Conservation (phyloP, 2,797 vertebrate species). For the Periparus ater region DNA sequence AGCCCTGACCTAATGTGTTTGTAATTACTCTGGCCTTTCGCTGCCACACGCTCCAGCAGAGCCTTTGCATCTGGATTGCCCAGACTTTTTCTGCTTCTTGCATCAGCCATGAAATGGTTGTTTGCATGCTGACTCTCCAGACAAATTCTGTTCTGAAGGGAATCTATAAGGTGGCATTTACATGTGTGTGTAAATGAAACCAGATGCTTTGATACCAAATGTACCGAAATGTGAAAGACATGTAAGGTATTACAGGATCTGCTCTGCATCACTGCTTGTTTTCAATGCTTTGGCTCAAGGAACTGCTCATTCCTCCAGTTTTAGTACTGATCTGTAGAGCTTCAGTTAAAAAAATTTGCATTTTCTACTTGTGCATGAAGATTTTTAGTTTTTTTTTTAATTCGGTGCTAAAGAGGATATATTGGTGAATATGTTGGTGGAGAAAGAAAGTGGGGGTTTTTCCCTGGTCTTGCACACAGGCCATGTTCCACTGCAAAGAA, state of each 20-base stretch:
- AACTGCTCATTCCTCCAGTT: not conserved
- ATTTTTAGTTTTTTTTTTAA: not conserved
- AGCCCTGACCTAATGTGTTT: not conserved
- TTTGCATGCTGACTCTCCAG: not conserved
- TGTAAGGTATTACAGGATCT: not conserved
- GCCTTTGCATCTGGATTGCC: not conserved
- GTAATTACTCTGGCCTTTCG: not conserved
- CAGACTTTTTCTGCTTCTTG: not conserved
- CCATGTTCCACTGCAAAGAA: not conserved
- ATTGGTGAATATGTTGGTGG: not conserved
- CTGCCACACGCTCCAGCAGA: not conserved
- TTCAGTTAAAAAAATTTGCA: not conserved
- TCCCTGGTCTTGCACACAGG: not conserved
- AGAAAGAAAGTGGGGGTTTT: not conserved
- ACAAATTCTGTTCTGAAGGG: not conserved
- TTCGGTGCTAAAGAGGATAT: not conserved
- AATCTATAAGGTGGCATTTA: not conserved
- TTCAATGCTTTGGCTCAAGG: not conserved
- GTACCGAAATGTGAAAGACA: not conserved
- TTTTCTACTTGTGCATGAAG: not conserved
- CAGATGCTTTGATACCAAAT: not conserved
- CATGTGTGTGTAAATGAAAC: not conserved
- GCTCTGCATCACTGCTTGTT: not conserved
- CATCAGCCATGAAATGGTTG: not conserved
- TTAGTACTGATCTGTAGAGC: not conserved